These are phyloP conservation scores for Gephyroberyx darwinii DNA, from an alignment of 2,797 vertebrate genomes.

Conservation along the genomic window DNA sequence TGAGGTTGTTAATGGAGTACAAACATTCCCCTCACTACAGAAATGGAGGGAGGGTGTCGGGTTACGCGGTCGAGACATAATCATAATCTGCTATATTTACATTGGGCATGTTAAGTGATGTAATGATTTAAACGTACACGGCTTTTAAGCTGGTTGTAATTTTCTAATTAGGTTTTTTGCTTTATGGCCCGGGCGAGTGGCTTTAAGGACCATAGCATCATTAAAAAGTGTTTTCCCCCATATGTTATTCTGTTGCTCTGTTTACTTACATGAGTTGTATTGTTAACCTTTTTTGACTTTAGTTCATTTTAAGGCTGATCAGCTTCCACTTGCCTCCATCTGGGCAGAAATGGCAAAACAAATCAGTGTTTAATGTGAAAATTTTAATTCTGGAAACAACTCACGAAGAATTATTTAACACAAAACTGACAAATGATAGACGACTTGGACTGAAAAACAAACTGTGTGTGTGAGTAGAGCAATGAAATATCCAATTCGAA, in stretches of 20 bases:
- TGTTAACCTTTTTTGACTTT: not conserved
- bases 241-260: not conserved
- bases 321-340: too few relatives aligned
- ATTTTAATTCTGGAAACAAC: not conserved
- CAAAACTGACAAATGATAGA: not conserved
- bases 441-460: not conserved
- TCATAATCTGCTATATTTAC: constrained; percentile 40
- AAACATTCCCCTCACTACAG: constrained; percentile 21
- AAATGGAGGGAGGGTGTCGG: constrained; percentile 34
- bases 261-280: constrained; percentile 23
- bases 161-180: constrained; percentile 29
- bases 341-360: too few relatives aligned
- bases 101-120: constrained; percentile 12
- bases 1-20: constrained; percentile 36
- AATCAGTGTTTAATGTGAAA: not conserved
- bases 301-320: not conserved
- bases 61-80: constrained; percentile 27
- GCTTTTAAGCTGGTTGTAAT: not conserved
- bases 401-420: not conserved
- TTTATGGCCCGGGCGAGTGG: not conserved
- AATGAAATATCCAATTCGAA: too few relatives aligned
- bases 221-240: not conserved
- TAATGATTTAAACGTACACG: constrained; percentile 19
- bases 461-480: not conserved
- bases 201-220: not conserved